phyloP scores from a whole-genome alignment of 2,888 invertebrate genomes.

The Thymelicus sylvestris region DNA sequence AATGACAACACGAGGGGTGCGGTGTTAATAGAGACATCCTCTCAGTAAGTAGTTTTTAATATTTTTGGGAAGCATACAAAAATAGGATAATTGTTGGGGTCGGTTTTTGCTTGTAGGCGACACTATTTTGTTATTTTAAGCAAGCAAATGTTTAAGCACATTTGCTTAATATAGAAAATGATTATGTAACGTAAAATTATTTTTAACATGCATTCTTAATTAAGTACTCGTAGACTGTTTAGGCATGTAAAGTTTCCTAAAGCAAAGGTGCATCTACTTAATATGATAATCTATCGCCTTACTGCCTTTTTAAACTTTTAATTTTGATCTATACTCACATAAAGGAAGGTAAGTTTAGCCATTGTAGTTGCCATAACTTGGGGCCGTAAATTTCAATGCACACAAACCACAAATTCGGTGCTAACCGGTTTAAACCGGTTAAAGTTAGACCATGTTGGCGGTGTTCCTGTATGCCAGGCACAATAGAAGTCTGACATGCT shows the following conservation, averaged over 20 bases:
- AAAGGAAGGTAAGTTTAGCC: slow-evolving; percentile 39
- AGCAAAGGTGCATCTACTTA: too few species aligned
- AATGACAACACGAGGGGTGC: slow-evolving; percentile 57
- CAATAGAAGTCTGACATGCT: slow-evolving; percentile 55
- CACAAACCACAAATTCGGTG: slow-evolving; percentile 76
- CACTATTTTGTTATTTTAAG: slow-evolving; percentile 46
- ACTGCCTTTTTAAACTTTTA: slow-evolving; percentile 25
- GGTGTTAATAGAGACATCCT: slow-evolving; percentile 81
- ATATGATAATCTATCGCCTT: neutral
- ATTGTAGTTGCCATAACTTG: slow-evolving; percentile 63
- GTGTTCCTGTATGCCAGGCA: slow-evolving; percentile 54
- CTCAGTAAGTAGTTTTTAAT: slow-evolving; percentile 79
- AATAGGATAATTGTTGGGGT: slow-evolving; percentile 70
- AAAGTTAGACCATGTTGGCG: slow-evolving; percentile 67
- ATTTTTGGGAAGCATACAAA: slow-evolving; percentile 75
- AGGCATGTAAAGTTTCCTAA: neutral
- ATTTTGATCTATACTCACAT: slow-evolving; percentile 34
- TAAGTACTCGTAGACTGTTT: neutral
- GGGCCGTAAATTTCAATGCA: slow-evolving; percentile 80
- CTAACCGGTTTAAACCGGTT: slow-evolving; percentile 66
- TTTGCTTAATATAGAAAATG: too few species aligned
- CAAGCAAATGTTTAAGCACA: neutral
- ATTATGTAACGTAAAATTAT: too few species aligned
- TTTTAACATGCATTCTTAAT: too few species aligned
- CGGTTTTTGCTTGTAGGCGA: slow-evolving; percentile 53